Percentiles rank a stretch among this genome's conserved stretches.
Evolutionary conservation across 2,797 vertebrate genomes (phyloP).

Genomic region (Takifugu rubripes): DNA sequence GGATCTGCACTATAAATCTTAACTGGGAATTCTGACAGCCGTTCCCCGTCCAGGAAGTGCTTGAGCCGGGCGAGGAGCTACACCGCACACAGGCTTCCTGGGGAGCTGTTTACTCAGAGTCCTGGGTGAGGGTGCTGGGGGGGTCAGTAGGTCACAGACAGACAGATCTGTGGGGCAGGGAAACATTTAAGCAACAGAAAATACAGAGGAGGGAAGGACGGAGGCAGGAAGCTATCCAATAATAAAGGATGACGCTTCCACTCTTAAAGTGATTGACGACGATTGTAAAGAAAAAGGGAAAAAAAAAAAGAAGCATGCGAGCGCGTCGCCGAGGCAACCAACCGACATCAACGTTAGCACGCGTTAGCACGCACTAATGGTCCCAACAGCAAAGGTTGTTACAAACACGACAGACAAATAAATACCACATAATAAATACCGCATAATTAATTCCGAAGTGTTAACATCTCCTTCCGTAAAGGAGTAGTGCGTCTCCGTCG

Average conservation of each 20-base stretch:
- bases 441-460: too few species aligned
- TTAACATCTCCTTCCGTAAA: too few species aligned
- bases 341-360: too few species aligned
- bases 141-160: conserved; percentile 43
- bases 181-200: not conserved
- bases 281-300: too few species aligned
- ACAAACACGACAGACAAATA: not conserved
- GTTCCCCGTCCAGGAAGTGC: conserved; percentile 57
- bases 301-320: too few species aligned
- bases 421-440: not conserved
- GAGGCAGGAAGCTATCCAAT: conserved; percentile 6
- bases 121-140: conserved; percentile 20
- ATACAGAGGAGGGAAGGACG: conserved; percentile 22
- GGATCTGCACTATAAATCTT: conserved; percentile 67
- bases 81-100: conserved; percentile 23
- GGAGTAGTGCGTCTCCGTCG: not conserved
- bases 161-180: conserved; percentile 40
- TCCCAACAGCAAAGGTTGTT: not conserved
- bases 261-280: too few species aligned
- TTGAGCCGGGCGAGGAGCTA: conserved; percentile 27
- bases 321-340: too few species aligned
- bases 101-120: conserved; percentile 56
- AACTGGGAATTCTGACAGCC: conserved; percentile 51
- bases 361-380: too few species aligned
- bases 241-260: too few species aligned